Conservation (phyloP, 2,113 vertebrate genomes). For the Puma concolor region DNA sequence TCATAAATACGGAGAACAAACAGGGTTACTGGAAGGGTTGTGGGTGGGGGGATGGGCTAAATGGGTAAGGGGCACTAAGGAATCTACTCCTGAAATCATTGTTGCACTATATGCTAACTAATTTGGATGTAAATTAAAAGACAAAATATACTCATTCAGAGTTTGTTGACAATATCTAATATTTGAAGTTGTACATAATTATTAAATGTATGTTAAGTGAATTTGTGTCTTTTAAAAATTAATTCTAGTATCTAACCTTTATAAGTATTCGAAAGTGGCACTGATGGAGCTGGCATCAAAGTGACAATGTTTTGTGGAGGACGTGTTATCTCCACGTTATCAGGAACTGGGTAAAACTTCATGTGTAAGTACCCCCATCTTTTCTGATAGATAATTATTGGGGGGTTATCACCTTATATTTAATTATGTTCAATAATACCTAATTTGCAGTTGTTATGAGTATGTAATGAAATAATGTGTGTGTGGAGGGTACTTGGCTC, state of each 20-base stretch:
- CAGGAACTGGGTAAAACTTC: background rate
- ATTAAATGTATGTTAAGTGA: background rate
- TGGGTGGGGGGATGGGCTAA: too few relatives aligned
- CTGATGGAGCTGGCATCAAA: too few relatives aligned
- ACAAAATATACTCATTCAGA: background rate
- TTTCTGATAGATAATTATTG: background rate
- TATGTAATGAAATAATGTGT: background rate
- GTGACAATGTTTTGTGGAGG: background rate
- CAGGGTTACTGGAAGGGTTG: too few relatives aligned
- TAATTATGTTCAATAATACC: background rate
- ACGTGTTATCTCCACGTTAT: background rate
- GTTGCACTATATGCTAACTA: too few relatives aligned
- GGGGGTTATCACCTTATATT: background rate
- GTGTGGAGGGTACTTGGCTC: background rate
- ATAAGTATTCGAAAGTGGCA: background rate
- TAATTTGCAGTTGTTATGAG: background rate
- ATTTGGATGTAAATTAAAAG: too few relatives aligned
- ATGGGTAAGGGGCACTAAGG: too few relatives aligned
- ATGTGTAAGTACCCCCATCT: background rate
- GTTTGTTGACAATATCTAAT: background rate
- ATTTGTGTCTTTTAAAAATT: background rate
- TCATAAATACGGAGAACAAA: too few relatives aligned
- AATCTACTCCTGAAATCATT: too few relatives aligned
- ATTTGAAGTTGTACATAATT: background rate
- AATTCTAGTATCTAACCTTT: background rate